phyloP scores from a whole-genome alignment of 2,888 invertebrate genomes.

The Trichopria drosophilae region DNA sequence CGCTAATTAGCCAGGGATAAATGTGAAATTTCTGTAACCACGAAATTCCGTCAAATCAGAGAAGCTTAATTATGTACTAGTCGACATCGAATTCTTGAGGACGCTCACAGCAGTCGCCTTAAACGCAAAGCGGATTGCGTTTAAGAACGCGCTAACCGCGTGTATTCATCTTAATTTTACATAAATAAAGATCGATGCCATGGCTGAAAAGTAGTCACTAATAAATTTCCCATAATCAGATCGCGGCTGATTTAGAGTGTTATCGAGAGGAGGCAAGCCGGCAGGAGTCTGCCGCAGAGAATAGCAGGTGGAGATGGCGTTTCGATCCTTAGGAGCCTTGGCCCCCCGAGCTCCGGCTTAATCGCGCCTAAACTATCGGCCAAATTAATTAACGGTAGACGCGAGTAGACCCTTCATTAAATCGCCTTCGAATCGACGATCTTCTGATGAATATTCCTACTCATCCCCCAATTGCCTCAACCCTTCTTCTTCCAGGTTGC shows the following conservation, averaged over 20 bases:
- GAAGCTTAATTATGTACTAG: no score
- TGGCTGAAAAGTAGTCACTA: no score
- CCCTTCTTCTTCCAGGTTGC: conserved; percentile 29
- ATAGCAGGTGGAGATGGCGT: conserved; percentile 7
- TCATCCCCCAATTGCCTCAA: conserved; percentile 31
- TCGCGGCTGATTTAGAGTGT: conserved; percentile 27
- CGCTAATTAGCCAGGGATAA: no score
- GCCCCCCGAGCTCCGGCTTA: conserved; percentile 38
- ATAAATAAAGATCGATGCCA: no score
- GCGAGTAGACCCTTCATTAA: conserved; percentile 47
- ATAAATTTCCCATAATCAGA: conserved; percentile 30
- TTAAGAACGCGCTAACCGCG: no score
- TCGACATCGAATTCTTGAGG: no score
- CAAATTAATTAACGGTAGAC: conserved; percentile 52
- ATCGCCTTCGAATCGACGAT: conserved; percentile 49
- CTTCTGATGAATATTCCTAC: conserved; percentile 51
- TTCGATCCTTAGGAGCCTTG: conserved; percentile 21
- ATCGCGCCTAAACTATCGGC: conserved; percentile 48
- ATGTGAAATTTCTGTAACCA: no score
- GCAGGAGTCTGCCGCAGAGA: neutral
- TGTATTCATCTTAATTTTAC: no score
- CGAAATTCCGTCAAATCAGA: no score
- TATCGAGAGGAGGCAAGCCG: conserved; percentile 23
- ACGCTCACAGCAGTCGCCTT: no score
- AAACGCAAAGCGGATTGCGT: no score